These are phyloP conservation scores for Bufo bufo DNA, from an alignment of 2,113 vertebrate species.

Conservation along the genomic window DNA sequence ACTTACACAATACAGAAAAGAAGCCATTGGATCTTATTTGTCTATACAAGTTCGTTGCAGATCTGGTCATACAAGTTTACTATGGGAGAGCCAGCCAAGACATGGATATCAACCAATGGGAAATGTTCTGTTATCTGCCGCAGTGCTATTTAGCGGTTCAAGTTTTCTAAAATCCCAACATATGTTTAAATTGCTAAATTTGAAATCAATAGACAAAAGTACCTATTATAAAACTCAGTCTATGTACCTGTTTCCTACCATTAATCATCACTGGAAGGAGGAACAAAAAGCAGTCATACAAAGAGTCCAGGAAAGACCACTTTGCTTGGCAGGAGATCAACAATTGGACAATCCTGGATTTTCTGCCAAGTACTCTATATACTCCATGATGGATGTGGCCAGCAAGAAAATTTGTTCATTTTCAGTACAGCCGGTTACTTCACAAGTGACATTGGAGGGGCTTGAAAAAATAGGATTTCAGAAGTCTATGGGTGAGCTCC, in stretches of 20 bases:
- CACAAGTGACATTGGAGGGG: background rate
- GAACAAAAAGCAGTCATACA: background rate
- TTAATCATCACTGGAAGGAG: slow-evolving; percentile 3
- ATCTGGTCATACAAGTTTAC: background rate
- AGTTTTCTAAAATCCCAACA: slow-evolving; percentile 8
- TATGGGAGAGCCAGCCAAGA: slow-evolving; percentile 33
- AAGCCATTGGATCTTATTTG: background rate
- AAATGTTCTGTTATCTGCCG: slow-evolving; percentile 5
- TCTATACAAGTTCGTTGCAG: background rate
- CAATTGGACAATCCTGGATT: background rate
- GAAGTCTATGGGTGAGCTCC: background rate
- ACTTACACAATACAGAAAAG: slow-evolving; percentile 2
- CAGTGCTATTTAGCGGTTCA: background rate
- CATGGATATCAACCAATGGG: background rate
- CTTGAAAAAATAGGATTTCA: background rate
- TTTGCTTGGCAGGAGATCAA: slow-evolving; percentile 14
- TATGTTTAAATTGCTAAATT: background rate
- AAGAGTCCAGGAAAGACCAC: background rate
- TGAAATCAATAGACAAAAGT: background rate
- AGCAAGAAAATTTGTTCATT: background rate
- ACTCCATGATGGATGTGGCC: background rate
- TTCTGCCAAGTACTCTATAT: background rate
- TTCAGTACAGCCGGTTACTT: background rate
- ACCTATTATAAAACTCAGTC: background rate
- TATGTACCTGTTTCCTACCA: background rate